Evolutionary conservation across 2,113 vertebrate species (phyloP), one percentile per base, ranked within the genome.

Genomic region (Cathartes aura): DNA sequence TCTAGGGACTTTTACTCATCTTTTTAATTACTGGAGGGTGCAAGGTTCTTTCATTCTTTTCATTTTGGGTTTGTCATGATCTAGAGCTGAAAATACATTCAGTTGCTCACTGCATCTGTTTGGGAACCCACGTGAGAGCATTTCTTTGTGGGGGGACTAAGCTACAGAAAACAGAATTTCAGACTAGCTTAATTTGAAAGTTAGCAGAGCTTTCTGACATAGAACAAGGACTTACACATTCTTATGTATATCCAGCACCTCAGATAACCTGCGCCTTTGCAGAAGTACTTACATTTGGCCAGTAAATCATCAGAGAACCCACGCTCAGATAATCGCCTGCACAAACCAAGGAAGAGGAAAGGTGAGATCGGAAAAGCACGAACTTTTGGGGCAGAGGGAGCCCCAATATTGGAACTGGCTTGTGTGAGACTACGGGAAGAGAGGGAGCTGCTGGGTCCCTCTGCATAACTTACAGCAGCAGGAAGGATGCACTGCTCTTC

Each of bases 381-480:
- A 80, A 19, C 30, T 58, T 67, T 20, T 12, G 82, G 78, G 47
- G 38, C 56, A 75, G 30, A 64, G 32, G 34, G 15, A 86, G 14
- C 7, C 40, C 27, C 18, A 11, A 6, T 2, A 53, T 9, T n/a
- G 70, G 59, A 70, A 48, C 3, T 3, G 6, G 16, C 16, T 72
- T 56, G 1, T 47, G 34, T 13, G n/a, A 70, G 38, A 24, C 56
- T 19, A 50, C 1, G 2, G 59, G 53, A 40, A 30, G 36, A 24
- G 36, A 36, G 6, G 17, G n/a, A 38, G 23, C 40, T 55, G 38
- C n/a, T 36, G 59, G 16, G 36, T 34, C n/a, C 32, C 50, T 62
- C 30, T 66, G 24, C 9, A 3, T 29, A 32, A 2, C 9, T 52
- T 40, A 12, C 27, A 18, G 2, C 4, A 5, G 1, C 1, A 3